Base-by-base conservation (phyloP, 2,113 vertebrate genomes). In the Tichodroma muraria region DNA sequence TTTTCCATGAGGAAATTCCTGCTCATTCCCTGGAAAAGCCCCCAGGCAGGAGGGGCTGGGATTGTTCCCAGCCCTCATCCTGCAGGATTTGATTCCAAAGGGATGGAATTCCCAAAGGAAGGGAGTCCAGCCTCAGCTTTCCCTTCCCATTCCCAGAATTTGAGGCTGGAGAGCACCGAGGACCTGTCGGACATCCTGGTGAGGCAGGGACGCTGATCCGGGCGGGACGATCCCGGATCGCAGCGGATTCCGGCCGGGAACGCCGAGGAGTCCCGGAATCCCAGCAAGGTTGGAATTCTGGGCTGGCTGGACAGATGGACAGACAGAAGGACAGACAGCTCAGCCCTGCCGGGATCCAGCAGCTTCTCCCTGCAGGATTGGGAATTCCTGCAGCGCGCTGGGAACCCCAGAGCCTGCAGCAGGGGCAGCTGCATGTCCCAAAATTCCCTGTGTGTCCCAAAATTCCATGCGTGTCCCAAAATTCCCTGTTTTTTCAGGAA, bases 141-240 rank as follows among this genome's bases (percentile, higher is more conserved):
- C 19, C 44, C 44, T 19, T 44, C 44, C 44, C 44, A 44, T 44
- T 44, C 44, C 44, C 44, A 44, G 44, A 44, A 44, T 44, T 44
- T 98, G 85, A 90, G 49, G 66, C 95, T 98, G 78, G 89, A 98
- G 90, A 92, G 96, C 64, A 91, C 70, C 2, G 69, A 97, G 79
- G 98, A 98, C 66, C 95, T 98, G 31, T 97, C 98, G 1, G 98
- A 98, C 13, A 33, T 98, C 57, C 22, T 97, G 2, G 97, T 98
- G 90, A 88, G 15, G 31, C 97, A 97, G 53, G 97, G 7, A 8
- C 19, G 78, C 24, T 97, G 89, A 97, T 3, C 4, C 20, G 10
- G 42, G 45, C 18, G 30, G 30, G n/a, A n/a, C n/a, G n/a, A 31
- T 13, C 11, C 19, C 18, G 19, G 19, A 22, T 21, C 20, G 42